Conservation (phyloP, 2,888 invertebrate species). For the Plebejus anna region DNA sequence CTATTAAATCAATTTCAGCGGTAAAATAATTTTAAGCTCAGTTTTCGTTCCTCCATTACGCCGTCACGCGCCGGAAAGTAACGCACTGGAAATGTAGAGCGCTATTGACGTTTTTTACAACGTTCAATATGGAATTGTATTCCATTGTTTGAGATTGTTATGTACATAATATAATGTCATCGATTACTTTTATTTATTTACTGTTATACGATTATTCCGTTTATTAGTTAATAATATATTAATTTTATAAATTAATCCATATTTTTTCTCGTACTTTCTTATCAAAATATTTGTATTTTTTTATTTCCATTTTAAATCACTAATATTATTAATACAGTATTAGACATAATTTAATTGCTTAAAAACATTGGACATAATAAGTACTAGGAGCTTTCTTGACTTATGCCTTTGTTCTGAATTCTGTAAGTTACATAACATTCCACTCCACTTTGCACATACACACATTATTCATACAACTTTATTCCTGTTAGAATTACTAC, state of each 20-base stretch:
- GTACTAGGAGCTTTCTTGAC: not conserved
- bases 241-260: not conserved
- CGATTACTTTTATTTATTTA: not conserved
- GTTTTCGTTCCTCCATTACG: conserved; percentile 27
- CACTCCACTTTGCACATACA: not conserved
- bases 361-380: no score
- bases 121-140: not conserved
- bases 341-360: no score
- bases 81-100: conserved; percentile 10
- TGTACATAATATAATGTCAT: not conserved
- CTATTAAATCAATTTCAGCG: conserved; percentile 72
- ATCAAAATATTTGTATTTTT: no score
- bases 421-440: not conserved
- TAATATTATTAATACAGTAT: no score
- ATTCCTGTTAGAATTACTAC: not conserved
- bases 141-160: not conserved
- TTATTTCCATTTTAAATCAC: no score
- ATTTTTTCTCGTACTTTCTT: no score
- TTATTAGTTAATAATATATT: not conserved
- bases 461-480: not conserved
- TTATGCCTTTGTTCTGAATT: not conserved
- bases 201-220: not conserved
- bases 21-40: conserved; percentile 52
- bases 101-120: not conserved
- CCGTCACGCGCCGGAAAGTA: not conserved